Percentiles rank a stretch among this genome's conserved stretches.
Conservation (phyloP, 2,797 vertebrate species). For the Enteromius afrohamiltoni region DNA sequence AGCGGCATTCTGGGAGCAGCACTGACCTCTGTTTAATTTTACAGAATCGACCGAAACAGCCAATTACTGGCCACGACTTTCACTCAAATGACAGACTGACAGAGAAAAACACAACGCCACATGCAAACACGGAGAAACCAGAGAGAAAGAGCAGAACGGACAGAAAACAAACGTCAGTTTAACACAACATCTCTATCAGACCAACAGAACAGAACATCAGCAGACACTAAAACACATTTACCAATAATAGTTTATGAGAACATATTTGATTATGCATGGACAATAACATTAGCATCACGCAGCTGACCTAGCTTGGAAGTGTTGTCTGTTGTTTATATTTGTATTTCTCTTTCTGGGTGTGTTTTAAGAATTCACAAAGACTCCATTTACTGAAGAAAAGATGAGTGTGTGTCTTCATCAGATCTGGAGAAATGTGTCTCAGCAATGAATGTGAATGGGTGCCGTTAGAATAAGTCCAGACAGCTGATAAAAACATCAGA, state of each 20-base stretch:
- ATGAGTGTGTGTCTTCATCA: background rate
- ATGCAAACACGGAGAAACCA: background rate
- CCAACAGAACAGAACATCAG: background rate
- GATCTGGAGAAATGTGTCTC: too few species aligned
- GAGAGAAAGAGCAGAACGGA: background rate
- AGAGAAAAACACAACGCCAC: constrained; percentile 1
- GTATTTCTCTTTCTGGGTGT: background rate
- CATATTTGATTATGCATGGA: background rate
- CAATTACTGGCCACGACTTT: constrained; percentile 63
- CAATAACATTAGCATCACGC: too few species aligned
- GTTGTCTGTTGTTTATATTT: background rate
- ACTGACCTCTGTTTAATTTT: constrained; percentile 74
- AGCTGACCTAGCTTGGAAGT: background rate
- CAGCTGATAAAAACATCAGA: too few species aligned
- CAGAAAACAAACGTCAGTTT: background rate
- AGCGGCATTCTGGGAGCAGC: constrained; percentile 74
- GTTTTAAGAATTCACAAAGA: background rate
- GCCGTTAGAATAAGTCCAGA: too few species aligned
- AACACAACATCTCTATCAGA: background rate
- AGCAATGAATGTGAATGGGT: too few species aligned
- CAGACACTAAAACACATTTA: background rate
- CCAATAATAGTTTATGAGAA: background rate
- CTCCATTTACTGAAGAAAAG: background rate
- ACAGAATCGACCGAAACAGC: constrained; percentile 50
- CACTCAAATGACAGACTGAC: constrained; percentile 70